Evolutionary conservation across 2,888 invertebrate genomes (phyloP), one percentile per base, ranked within the genome.

Genomic region (Ennomos erosarius): DNA sequence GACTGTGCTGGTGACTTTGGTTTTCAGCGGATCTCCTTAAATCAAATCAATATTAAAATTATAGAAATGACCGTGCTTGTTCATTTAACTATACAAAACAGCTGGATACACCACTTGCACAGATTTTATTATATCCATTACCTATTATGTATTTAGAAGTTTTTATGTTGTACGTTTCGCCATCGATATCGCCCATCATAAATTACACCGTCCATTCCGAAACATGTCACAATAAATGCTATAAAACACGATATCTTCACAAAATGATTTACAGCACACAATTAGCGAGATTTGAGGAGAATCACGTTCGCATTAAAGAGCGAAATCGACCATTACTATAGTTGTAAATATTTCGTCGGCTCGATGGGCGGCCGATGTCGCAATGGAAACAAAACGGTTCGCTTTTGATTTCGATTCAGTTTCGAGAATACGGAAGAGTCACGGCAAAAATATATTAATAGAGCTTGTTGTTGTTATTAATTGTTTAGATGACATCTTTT

Each of bases 221-320:
- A 73, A 72, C 58, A 55, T 66, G 64, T 69, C 74, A 71, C 70
- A 74, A 74, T 75, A 75, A 71, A 70, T 52, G 56, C 65, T 65
- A 35, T 55, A 64, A 73, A 75, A 74, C 69, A 73, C 37, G 53
- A 59, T 57, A 64, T 62, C 47, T 65, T 65, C 46, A 57, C 55
- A 40, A 64, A 67, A 75, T 78, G 78, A 83, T 82, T 79, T 78
- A 78, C 70, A 64, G 26, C 55, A 55, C 59, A 76, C 79, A 82
- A 87, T 87, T 87, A 85, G 86, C 80, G 75, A 78, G 79, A 85
- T 86, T 87, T 83, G 82, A 81, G 43, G 69, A 82, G 73, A 79
- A 82, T 83, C 85, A 84, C 82, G 81, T 81, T 73, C 71, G 71
- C 76, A 79, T 82, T 82, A 81, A 75, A 70, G 71, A 74, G 74